Conservation (phyloP, 2,888 invertebrate genomes). For the Poecilus cupreus region DNA sequence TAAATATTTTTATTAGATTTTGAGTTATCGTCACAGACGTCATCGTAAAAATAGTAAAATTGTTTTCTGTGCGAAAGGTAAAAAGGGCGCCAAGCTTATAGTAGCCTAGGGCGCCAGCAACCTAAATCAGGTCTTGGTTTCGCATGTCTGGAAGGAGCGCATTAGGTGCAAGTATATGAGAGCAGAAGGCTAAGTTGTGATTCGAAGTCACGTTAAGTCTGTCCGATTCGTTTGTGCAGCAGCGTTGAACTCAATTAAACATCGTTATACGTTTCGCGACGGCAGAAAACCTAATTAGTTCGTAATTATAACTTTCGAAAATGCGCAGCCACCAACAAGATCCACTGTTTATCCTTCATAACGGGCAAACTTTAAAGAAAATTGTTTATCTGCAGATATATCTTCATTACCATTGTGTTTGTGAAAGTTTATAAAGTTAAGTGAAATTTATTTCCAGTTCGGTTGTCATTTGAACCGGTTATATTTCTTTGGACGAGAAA, state of each 20-base stretch:
- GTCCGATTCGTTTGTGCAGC: too few species aligned
- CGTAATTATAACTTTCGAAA: constrained; percentile 70
- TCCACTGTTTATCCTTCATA: constrained; percentile 64
- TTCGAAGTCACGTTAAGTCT: too few species aligned
- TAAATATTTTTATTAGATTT: too few species aligned
- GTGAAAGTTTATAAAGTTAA: constrained; percentile 59
- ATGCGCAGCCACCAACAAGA: constrained; percentile 58
- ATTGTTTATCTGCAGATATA: constrained; percentile 62
- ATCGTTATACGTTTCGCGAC: constrained; percentile 65
- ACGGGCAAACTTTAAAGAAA: constrained; percentile 62
- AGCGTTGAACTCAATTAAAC: constrained; percentile 47
- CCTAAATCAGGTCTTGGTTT: too few species aligned
- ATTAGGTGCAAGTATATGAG: too few species aligned
- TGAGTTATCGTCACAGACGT: too few species aligned
- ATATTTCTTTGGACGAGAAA: constrained; percentile 36
- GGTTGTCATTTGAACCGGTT: constrained; percentile 49
- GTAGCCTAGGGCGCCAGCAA: too few species aligned
- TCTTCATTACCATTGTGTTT: constrained; percentile 62
- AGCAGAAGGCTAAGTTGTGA: too few species aligned
- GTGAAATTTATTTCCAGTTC: constrained; percentile 58
- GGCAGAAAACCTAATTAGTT: constrained; percentile 70
- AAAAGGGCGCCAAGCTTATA: too few species aligned
- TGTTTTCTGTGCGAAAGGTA: too few species aligned
- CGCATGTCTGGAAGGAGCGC: too few species aligned
- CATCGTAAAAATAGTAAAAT: too few species aligned